phyloP scores from a whole-genome alignment of 2,113 vertebrate species.

The Callionymus lyra region DNA sequence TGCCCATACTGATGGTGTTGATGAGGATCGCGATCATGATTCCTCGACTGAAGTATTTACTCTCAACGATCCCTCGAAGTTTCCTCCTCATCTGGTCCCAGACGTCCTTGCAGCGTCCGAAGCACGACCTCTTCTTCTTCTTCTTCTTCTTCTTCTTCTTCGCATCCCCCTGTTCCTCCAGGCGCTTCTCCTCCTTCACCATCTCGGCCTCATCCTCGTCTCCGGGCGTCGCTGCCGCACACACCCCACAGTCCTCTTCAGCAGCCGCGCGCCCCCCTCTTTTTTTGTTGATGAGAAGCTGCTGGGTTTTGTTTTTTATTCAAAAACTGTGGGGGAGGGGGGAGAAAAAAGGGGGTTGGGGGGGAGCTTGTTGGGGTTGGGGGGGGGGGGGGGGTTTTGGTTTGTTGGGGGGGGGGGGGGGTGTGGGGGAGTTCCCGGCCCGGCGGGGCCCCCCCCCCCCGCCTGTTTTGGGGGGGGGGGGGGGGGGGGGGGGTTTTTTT shows the following conservation, averaged over 20 bases:
- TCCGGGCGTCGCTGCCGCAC: constrained; percentile 6
- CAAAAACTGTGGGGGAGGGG: no score
- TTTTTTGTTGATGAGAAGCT: no score
- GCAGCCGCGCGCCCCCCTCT: constrained; percentile 53
- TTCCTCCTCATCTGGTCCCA: constrained; percentile 74
- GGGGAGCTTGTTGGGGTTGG: constrained; percentile 74
- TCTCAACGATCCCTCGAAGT: constrained; percentile 93
- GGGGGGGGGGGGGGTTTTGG: constrained; percentile 48
- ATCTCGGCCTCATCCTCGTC: constrained; percentile 54
- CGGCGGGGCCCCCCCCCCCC: no score
- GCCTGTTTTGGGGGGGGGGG: no score
- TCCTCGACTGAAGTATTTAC: constrained; percentile 96
- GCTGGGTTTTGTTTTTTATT: no score
- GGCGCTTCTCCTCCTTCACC: constrained; percentile 53
- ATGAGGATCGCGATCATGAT: constrained; percentile 98
- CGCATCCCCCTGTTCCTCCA: constrained; percentile 41
- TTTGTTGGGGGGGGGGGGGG: constrained; percentile 71
- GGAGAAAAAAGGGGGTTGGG: constrained; percentile 76
- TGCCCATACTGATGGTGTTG: constrained; percentile 98
- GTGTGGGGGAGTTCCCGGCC: no score
- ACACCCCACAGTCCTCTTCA: constrained; percentile 36
- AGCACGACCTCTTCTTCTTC: constrained; percentile 44
- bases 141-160: constrained; percentile 23
- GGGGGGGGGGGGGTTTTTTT: no score
- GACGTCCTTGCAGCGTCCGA: constrained; percentile 17